These are phyloP conservation scores for Hyperoplus lanceolatus DNA, from an alignment of 2,797 vertebrate genomes.

Conservation along the genomic window DNA sequence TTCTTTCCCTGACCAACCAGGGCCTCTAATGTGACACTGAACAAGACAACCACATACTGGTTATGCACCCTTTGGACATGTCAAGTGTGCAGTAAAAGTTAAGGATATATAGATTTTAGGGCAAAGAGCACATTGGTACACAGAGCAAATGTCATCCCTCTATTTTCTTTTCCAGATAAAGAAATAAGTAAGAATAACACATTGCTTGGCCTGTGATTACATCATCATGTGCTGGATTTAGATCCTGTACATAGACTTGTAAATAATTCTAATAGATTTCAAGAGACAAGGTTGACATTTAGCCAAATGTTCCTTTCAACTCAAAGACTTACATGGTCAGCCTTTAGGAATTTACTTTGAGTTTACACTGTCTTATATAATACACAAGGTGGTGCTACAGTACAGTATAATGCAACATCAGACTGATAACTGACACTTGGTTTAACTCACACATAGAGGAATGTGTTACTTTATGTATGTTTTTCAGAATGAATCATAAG, in stretches of 20 bases:
- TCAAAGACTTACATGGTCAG: not conserved
- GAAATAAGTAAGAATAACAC: not conserved
- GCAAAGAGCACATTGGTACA: not conserved
- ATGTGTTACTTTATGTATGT: too few relatives aligned
- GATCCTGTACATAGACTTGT: not conserved
- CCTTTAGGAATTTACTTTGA: not conserved
- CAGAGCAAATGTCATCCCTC: not conserved
- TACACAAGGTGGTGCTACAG: slow-evolving; percentile 63
- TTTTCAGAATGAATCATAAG: not conserved
- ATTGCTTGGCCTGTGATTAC: too few relatives aligned
- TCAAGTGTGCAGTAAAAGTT: too few relatives aligned
- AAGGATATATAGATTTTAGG: not conserved
- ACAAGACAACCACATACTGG: too few relatives aligned
- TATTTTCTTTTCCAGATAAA: not conserved
- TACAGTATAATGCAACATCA: not conserved
- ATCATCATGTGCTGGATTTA: not conserved
- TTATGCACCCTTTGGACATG: too few relatives aligned
- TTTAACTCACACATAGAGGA: not conserved
- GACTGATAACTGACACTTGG: not conserved
- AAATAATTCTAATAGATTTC: too few relatives aligned
- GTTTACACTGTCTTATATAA: not conserved
- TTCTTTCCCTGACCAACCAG: not conserved
- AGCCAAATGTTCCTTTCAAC: not conserved
- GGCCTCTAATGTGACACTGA: not conserved
- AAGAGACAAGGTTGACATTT: not conserved